Evolutionary conservation across 2,797 vertebrate species (phyloP).

Genomic region (Australoheros facetus): DNA sequence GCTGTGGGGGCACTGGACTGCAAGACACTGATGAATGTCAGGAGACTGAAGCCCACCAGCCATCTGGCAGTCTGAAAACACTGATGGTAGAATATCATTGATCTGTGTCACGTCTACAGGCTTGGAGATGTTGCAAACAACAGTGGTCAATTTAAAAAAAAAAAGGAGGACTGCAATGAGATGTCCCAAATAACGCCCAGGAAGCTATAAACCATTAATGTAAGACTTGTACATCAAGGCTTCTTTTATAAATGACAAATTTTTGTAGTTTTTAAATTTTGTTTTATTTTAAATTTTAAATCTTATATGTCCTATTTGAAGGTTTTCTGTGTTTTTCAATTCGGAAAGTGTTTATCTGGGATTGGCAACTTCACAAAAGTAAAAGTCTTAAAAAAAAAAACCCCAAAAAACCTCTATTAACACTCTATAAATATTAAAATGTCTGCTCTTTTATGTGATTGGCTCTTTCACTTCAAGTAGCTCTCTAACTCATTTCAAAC

Average conservation of each 20-base stretch:
- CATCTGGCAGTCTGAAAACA: conserved; percentile 67
- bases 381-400: neutral
- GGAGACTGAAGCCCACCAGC: conserved; percentile 71
- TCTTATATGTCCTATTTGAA: neutral
- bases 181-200: neutral
- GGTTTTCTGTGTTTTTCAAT: neutral
- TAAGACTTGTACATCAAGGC: neutral
- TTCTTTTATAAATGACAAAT: neutral
- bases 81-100: conserved; percentile 60
- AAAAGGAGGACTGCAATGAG: neutral
- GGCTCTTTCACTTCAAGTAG: too few species aligned
- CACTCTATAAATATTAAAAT: neutral
- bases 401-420: neutral
- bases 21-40: conserved; percentile 78
- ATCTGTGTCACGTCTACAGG: conserved; percentile 72
- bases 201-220: neutral
- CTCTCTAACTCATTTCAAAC: too few species aligned
- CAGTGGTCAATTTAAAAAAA: conserved; percentile 22
- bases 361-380: neutral
- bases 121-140: conserved; percentile 44
- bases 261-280: fast-evolving
- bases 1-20: conserved; percentile 74
- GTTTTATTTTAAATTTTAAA: neutral
- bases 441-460: too few species aligned
- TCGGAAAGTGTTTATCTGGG: neutral